Evolutionary conservation across 2,888 invertebrate species (phyloP).

Genomic region (Sarcophaga rosellei): DNA sequence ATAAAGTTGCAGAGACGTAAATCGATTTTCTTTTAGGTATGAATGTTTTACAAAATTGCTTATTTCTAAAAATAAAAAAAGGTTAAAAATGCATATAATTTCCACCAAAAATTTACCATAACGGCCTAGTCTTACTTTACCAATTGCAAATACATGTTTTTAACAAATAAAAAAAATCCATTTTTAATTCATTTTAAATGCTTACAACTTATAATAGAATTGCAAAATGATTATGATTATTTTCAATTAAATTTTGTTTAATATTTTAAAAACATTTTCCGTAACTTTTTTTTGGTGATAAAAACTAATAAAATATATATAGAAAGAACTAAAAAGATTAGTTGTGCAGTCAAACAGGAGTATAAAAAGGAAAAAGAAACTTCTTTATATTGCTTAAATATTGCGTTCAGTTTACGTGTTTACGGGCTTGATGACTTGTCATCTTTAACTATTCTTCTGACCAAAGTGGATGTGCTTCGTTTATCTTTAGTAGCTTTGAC

Average conservation of each 20-base stretch:
- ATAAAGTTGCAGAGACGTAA: too few species aligned
- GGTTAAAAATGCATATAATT: too few species aligned
- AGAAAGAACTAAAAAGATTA: background rate
- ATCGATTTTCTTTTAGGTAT: too few species aligned
- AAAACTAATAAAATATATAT: background rate
- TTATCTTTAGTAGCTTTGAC: background rate
- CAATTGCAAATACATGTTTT: too few species aligned
- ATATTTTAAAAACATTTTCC: constrained; percentile 10
- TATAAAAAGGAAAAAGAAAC: background rate
- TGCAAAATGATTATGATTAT: too few species aligned
- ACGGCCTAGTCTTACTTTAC: too few species aligned
- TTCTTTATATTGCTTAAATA: background rate
- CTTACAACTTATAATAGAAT: too few species aligned
- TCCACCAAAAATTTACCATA: too few species aligned
- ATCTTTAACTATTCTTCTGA: constrained; percentile 7
- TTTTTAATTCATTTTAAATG: background rate
- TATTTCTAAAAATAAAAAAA: too few species aligned
- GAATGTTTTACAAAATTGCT: too few species aligned
- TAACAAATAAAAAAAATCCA: too few species aligned
- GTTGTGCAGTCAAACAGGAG: too few species aligned
- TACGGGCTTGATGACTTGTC: constrained; percentile 33
- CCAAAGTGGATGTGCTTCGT: background rate
- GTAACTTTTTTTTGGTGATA: background rate
- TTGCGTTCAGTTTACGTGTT: background rate
- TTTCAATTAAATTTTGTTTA: background rate